phyloP scores from a whole-genome alignment of 2,113 vertebrate species.

The Ginglymostoma cirratum region DNA sequence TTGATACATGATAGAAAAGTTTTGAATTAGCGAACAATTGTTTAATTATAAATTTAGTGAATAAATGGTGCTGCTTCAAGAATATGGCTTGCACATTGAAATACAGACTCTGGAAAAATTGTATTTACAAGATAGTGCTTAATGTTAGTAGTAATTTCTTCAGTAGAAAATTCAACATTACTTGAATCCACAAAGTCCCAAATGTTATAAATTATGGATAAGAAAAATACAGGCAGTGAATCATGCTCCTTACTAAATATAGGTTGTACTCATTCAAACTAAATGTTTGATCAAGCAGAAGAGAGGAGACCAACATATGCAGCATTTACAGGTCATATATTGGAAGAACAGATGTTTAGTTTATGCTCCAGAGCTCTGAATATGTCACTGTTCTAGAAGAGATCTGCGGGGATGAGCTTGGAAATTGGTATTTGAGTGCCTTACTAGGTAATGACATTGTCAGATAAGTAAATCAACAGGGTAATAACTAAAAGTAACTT shows the following conservation, averaged over 20 bases:
- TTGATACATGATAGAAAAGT: background rate
- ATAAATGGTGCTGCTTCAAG: background rate
- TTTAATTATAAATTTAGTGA: background rate
- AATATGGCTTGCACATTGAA: background rate
- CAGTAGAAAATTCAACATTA: background rate
- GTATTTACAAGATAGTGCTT: background rate
- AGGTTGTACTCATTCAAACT: conserved; percentile 36
- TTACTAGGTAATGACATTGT: conserved; percentile 31
- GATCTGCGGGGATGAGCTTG: conserved; percentile 39
- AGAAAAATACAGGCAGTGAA: conserved; percentile 40
- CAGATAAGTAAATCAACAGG: conserved; percentile 23
- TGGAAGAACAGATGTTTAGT: conserved; percentile 46
- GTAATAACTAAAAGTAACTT: background rate
- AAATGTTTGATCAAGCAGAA: conserved; percentile 46
- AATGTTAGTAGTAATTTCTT: background rate
- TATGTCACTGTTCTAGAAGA: conserved; percentile 42
- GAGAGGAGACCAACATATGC: conserved; percentile 41
- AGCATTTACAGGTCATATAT: conserved; percentile 44
- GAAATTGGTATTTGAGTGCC: conserved; percentile 39
- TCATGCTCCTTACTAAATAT: conserved; percentile 45
- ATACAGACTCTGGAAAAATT: background rate
- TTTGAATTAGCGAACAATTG: no score
- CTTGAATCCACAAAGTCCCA: background rate
- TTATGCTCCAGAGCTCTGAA: conserved; percentile 45
- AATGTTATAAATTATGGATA: conserved; percentile 44